Evolutionary conservation across 2,888 invertebrate species (phyloP), one percentile per base, ranked within the genome.

Genomic region (Colostygia pectinataria): DNA sequence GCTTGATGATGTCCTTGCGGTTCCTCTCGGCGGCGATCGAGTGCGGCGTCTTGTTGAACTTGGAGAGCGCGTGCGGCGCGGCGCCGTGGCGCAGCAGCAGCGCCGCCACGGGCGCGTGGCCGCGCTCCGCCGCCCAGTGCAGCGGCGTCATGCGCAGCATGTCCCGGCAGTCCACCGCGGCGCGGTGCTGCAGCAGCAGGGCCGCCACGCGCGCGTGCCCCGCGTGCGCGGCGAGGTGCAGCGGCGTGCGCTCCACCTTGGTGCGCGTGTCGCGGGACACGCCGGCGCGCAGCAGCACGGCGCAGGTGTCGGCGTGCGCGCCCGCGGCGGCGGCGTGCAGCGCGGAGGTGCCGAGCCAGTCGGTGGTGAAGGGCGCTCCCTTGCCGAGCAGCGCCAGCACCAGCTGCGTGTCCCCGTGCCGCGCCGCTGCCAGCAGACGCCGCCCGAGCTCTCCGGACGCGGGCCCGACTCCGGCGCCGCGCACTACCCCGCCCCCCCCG

Each of bases 261-360:
- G 97, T 98, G 69, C 96, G 92, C 1, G 96, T 94, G 90, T 98
- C 98, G 62, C 95, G 93, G 42, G 95, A 95, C 60, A 97, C 96
- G 44, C 98, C 98, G 10, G 97, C 96, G 55, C 95, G 91, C 49
- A 98, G 88, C 53, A 98, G 90, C 63, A 96, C 93, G 67, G 95
- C 95, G 63, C 96, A 96, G 37, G 96, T 95, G 61, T 93, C 94
- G 42, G 92, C 80, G 77, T 98, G 97, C 74, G 93, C 93, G 89
- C 95, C 94, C 32, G 95, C 95, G 7, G 86, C 86, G 23, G 97
- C 97, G 76, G 96, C 92, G 86, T 98, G 98, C 56, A 98, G 89
- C 2, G 98, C 96, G 55, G 96, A 96, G 57, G 96, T 97, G 53
- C 98, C 98, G 59, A 97, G 89, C 97, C 98, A 98, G 82, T 98